Percentiles rank a stretch among this genome's conserved stretches.
phyloP scores from a whole-genome alignment of 1,140 invertebrate genomes.

The Nixonia krombeini region DNA sequence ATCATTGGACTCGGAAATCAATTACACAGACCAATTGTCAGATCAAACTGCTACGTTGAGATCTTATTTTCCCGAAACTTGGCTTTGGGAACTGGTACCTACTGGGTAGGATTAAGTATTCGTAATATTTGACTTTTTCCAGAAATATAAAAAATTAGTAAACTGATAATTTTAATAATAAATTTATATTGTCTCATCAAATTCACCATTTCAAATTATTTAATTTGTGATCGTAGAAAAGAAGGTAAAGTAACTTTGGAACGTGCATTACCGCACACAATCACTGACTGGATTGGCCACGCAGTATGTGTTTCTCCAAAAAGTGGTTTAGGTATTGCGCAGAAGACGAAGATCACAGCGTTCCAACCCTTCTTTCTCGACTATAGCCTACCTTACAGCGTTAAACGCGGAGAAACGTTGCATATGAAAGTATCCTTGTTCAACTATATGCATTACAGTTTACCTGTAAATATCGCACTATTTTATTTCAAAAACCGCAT shows the following conservation, averaged over 20 bases:
- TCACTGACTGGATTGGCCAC: constrained; percentile 82
- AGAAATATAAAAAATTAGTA: neutral
- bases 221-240: too few relatives aligned
- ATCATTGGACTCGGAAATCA: constrained; percentile 50
- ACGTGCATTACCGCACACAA: constrained; percentile 78
- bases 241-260: constrained; percentile 71
- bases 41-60: constrained; percentile 65
- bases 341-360: constrained; percentile 73
- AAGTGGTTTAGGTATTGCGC: constrained; percentile 77
- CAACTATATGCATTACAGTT: constrained; percentile 78
- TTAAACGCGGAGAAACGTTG: constrained; percentile 79
- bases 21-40: constrained; percentile 59
- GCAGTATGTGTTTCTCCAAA: constrained; percentile 78
- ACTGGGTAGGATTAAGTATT: constrained; percentile 72
- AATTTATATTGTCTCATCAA: too few relatives aligned
- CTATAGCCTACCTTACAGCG: constrained; percentile 78
- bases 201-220: too few relatives aligned
- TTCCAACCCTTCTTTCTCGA: constrained; percentile 84
- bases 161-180: constrained; percentile 6
- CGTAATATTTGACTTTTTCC: too few relatives aligned
- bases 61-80: constrained; percentile 79
- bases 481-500: neutral
- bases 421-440: constrained; percentile 79
- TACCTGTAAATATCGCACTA: constrained; percentile 72
- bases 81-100: constrained; percentile 77